Evolutionary conservation across 2,888 invertebrate species (phyloP), one percentile per base, ranked within the genome.

Genomic region (Oasisia sp.): DNA sequence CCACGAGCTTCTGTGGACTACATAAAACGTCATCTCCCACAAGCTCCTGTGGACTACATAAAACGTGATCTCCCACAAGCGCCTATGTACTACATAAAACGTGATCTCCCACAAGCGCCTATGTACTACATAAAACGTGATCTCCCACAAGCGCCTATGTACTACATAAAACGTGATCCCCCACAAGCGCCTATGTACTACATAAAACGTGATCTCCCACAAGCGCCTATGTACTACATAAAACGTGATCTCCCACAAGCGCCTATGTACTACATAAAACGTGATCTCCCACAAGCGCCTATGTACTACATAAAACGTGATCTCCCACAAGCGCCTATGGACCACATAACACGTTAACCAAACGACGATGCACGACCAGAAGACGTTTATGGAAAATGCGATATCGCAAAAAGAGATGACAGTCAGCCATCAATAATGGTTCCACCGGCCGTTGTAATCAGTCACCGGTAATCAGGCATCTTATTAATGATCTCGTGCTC

Each of bases 401-500:
- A 74, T 74, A 74, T 74, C 7, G 74, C 14, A 19, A 74, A 74
- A 74, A n/a, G 27, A 19, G n/a, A 27, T n/a, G 50, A 14, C 14
- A 50, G 50, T 0, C 50, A 9, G 14, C 50, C 50, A 50, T 74
- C 74, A 74, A 27, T 74, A 74, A 74, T 74, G 7, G 74, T 74
- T 74, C 74, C 19, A 74, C 27, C 74, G 27, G 19, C n/a, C 74
- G 27, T 1, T 27, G 27, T 74, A 74, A 74, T 74, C 74, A 74
- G 74, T 74, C 74, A 74, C 27, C 74, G 19, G 19, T 74, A 74
- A 74, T 74, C 74, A 74, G 74, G 19, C 74, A 27, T n/a, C 74
- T 74, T n/a, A 74, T 74, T 74, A 74, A 74, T 74, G 74, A 74
- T 74, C 27, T 74, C 74, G 74, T 74, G 74, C 74, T n/a, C 74